Base-by-base conservation (phyloP, 2,888 invertebrate species). In the Plemyria rubiginata region DNA sequence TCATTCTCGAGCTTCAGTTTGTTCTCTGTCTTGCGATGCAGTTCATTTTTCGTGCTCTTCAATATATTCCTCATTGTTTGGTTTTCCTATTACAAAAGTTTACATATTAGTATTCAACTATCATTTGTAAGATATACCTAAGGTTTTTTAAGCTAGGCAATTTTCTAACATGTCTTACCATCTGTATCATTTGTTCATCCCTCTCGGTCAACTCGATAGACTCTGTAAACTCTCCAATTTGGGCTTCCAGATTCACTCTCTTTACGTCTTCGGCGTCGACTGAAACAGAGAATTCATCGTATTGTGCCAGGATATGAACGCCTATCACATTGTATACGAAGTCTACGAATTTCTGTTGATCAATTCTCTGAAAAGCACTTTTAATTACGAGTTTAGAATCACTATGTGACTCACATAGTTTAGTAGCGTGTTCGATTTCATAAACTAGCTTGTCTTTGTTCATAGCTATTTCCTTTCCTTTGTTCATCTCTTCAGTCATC, bases 1-100 rank as follows among this genome's bases (percentile, higher is more conserved):
- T 94, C 87, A 62, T 95, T 95, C 79, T 97, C 97, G 51, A 95
- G 68, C 45, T 90, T 86, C 12, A 90, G 75, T 78, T 95, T 96
- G 51, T 89, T 86, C n/a, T 83, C 85, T 0, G 76, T 71, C 53
- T 94, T 86, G 62, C 92, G 94, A 12, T 95, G 94, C 6, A 77
- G 70, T 12, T 92, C 90, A 45, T 89, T 89, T 40, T 79, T 80
- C 0, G 87, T 86, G 36, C 75, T 82, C 51, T 81, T 87, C 36
- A 92, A 69, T 36, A 86, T 88, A 36, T 88, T 90, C 7, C 76
- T 70, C 79, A 90, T 86, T 0, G 87, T 78, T 76, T 90, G 87
- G 67, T 94, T 93, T 80, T 94, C 93, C 94, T 94, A 70, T 52
- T 81, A 83, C 28, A 51, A 38, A 38, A 38, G 36, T 38, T 11